A percentile compares a stretch with the other conserved stretches of the same genome.
phyloP scores from a whole-genome alignment of 2,797 vertebrate species.

The Serranus cabrilla region DNA sequence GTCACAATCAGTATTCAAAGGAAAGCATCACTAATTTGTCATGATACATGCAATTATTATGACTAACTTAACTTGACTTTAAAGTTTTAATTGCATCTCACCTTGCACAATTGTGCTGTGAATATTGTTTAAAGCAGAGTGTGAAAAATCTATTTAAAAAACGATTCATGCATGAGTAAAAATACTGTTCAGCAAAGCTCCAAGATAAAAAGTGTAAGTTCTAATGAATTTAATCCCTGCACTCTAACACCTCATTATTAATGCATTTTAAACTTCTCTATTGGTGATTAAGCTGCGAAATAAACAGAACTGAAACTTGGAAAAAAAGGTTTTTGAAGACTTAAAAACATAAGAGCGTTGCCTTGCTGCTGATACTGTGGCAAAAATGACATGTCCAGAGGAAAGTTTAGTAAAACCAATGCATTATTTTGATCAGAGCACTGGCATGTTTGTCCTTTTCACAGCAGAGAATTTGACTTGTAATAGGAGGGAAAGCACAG shows the following conservation, averaged over 20 bases:
- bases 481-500: background rate
- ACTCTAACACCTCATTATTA: background rate
- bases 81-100: background rate
- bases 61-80: background rate
- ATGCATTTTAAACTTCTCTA: slow-evolving; percentile 8
- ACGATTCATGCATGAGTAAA: background rate
- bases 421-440: no score
- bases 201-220: background rate
- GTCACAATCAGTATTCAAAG: background rate
- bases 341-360: background rate
- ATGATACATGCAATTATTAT: background rate
- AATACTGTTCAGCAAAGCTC: background rate
- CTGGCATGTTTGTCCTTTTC: no score
- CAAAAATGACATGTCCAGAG: background rate
- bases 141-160: background rate
- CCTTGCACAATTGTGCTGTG: background rate
- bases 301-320: slow-evolving; percentile 3
- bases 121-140: background rate
- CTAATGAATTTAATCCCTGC: slow-evolving; percentile 4
- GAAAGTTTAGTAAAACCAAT: no score
- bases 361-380: no score
- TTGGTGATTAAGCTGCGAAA: slow-evolving; percentile 1
- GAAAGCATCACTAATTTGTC: background rate
- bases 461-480: background rate
- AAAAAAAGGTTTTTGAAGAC: background rate